phyloP scores from a whole-genome alignment of 2,797 vertebrate species.

The Mormyrops attenuatus region DNA sequence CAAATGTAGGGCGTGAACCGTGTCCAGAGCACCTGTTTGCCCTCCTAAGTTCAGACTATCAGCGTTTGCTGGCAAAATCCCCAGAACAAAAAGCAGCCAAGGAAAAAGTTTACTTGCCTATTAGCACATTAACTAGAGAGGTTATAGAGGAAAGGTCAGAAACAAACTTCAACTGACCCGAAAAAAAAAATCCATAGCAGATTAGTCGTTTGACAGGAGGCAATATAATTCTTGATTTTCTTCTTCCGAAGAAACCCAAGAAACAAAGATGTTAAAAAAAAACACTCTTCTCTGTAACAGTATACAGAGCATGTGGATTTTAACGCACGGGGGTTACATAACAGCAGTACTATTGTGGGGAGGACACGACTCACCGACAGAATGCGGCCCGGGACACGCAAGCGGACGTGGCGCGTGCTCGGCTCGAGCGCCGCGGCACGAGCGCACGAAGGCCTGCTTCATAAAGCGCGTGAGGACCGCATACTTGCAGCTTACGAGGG shows the following conservation, averaged over 20 bases:
- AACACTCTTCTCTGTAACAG: not conserved
- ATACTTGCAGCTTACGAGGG: not conserved
- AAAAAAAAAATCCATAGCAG: not conserved
- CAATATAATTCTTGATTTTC: not conserved
- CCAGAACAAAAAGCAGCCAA: not conserved
- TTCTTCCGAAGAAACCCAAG: not conserved
- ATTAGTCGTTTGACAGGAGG: not conserved
- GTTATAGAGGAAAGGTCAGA: not conserved
- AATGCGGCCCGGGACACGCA: not conserved
- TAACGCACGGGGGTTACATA: not conserved
- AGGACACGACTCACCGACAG: not conserved
- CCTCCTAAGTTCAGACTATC: not conserved
- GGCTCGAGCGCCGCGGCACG: not conserved
- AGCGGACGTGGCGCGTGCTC: not conserved
- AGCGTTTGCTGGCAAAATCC: not conserved
- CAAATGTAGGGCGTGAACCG: not conserved
- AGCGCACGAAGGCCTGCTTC: not conserved
- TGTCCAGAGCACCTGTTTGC: not conserved
- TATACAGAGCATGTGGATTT: not conserved
- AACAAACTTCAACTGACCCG: not conserved
- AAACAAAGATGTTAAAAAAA: not conserved
- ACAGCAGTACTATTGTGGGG: not conserved
- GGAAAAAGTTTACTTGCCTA: not conserved
- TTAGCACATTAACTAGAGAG: not conserved
- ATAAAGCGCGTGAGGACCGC: not conserved